Conservation (phyloP, 1,140 invertebrate genomes). For the Drosophila pseudoananassae region DNA sequence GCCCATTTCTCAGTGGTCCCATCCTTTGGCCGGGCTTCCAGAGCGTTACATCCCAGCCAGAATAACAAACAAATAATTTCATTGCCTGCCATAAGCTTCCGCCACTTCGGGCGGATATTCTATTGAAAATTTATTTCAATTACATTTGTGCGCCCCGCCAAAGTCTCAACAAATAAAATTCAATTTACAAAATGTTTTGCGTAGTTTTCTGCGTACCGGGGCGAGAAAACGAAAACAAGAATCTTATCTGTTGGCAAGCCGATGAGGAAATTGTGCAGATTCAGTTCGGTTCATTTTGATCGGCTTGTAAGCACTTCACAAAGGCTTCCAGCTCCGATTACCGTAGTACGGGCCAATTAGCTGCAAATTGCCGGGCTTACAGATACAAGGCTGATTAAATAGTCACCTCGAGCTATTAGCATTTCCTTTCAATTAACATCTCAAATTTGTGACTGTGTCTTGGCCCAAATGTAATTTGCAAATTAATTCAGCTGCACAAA, state of each 20-base stretch:
- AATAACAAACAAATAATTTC: constrained; percentile 49
- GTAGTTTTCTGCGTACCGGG: constrained; percentile 54
- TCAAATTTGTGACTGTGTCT: constrained; percentile 3
- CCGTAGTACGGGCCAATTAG: constrained; percentile 21
- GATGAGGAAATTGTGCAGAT: constrained; percentile 61
- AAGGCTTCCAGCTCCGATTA: neutral
- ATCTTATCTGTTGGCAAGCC: constrained; percentile 63
- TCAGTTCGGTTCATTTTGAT: constrained; percentile 8
- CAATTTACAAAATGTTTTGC: constrained; percentile 80
- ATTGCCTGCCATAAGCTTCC: constrained; percentile 73
- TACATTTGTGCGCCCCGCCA: constrained; percentile 60
- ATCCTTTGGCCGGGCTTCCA: neutral
- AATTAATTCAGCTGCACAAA: constrained; percentile 64
- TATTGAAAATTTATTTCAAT: constrained; percentile 81
- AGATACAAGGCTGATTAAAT: constrained; percentile 24
- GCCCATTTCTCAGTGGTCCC: constrained; percentile 14
- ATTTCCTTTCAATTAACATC: constrained; percentile 28
- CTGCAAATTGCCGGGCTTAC: constrained; percentile 14
- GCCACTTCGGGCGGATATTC: constrained; percentile 69
- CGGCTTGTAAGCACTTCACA: neutral
- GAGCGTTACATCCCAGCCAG: constrained; percentile 28
- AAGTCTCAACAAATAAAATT: constrained; percentile 65
- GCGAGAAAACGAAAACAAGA: constrained; percentile 16
- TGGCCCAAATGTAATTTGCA: constrained; percentile 49
- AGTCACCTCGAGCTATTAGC: constrained; percentile 23